Conservation (phyloP, 2,888 invertebrate species). For the Leptopilina syphax region DNA sequence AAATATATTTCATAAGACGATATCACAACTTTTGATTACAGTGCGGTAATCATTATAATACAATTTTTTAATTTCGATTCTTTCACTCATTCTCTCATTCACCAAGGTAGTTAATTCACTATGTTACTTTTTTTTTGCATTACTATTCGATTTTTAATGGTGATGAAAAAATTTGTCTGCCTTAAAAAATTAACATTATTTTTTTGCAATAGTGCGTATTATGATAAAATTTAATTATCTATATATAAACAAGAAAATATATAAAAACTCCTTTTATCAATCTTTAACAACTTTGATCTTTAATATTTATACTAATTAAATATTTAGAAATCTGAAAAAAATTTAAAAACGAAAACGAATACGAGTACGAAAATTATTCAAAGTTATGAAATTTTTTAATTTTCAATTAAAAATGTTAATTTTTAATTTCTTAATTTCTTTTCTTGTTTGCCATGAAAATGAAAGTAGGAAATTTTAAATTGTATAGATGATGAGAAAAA, state of each 20-base stretch:
- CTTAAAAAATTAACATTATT: background rate
- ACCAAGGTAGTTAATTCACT: background rate
- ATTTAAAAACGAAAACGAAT: background rate
- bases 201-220: background rate
- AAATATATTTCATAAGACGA: conserved; percentile 28
- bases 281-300: background rate
- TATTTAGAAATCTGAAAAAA: background rate
- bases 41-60: background rate
- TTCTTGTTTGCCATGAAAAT: too few species aligned
- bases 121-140: background rate
- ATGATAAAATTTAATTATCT: background rate
- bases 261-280: background rate
- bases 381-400: too few species aligned
- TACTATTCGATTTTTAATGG: background rate
- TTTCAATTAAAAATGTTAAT: too few species aligned
- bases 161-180: background rate
- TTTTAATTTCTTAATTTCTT: too few species aligned
- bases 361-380: too few species aligned
- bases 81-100: background rate
- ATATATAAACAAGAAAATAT: conserved; percentile 3
- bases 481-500: too few species aligned
- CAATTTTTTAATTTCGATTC: background rate
- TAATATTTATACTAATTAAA: background rate
- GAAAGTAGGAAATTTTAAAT: too few species aligned
- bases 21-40: conserved; percentile 18